Percentiles rank a stretch among this genome's conserved stretches.
These are phyloP conservation scores for Caenorhabditis zanzibari DNA, from an alignment of 2,888 invertebrate species.

Conservation along the genomic window DNA sequence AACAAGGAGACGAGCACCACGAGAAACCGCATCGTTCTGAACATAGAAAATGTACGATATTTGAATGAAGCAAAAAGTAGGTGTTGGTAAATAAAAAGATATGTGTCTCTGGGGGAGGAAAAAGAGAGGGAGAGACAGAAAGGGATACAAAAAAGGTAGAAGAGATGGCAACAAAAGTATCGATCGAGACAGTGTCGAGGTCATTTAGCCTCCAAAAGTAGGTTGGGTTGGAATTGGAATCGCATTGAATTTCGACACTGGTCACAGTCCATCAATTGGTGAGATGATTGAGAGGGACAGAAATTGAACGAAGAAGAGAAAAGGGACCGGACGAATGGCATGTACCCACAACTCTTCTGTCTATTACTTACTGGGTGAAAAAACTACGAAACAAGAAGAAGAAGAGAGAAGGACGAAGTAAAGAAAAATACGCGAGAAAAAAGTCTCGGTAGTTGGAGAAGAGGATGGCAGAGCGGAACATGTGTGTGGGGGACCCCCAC, in stretches of 20 bases:
- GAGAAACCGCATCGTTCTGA: constrained; percentile 43
- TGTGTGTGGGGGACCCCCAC: constrained; percentile 41
- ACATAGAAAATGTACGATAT: not conserved
- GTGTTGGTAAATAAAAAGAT: not conserved
- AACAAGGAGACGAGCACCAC: constrained; percentile 30
- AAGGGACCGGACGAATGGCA: constrained; percentile 23
- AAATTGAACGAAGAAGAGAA: not conserved
- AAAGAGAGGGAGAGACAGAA: constrained; percentile 4
- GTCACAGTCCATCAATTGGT: constrained; percentile 58
- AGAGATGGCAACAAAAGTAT: constrained; percentile 17
- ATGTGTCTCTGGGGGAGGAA: not conserved
- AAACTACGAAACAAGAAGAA: constrained; percentile 33
- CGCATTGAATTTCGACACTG: constrained; percentile 25
- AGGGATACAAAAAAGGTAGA: constrained; percentile 10
- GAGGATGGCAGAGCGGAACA: constrained; percentile 34
- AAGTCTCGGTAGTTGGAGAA: constrained; percentile 32
- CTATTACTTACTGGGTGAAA: constrained; percentile 45
- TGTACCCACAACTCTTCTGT: constrained; percentile 42
- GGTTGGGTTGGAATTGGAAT: constrained; percentile 31
- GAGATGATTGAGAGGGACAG: constrained; percentile 42
- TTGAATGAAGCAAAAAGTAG: not conserved
- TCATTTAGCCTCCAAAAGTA: constrained; percentile 50
- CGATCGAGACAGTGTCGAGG: constrained; percentile 42
- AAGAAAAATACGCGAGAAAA: constrained; percentile 34
- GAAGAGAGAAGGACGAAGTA: constrained; percentile 36